Evolutionary conservation across 2,888 invertebrate genomes (phyloP).

Genomic region (Mythimna vitellina): DNA sequence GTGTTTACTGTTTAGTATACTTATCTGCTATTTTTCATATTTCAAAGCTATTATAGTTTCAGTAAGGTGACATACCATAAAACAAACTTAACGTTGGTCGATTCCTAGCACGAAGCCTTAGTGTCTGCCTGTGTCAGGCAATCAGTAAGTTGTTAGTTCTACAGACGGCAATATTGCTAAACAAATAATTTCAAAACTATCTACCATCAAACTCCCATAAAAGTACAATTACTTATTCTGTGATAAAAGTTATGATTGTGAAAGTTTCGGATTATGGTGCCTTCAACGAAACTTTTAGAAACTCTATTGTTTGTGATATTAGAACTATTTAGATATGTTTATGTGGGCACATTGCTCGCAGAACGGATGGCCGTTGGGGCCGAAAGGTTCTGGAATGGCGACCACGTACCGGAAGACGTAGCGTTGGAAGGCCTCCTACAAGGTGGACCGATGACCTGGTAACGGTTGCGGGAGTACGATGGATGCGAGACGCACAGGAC

Average conservation of each 20-base stretch:
- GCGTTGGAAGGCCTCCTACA: too few relatives aligned
- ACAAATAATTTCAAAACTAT: not conserved
- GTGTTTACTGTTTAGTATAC: too few relatives aligned
- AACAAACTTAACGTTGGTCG: not conserved
- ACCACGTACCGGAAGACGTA: too few relatives aligned
- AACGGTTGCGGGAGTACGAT: too few relatives aligned
- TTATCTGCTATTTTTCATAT: not conserved
- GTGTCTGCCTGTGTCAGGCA: conserved; percentile 44
- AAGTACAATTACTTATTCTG: too few relatives aligned
- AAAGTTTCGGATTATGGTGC: not conserved
- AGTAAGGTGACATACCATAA: not conserved
- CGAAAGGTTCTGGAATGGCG: too few relatives aligned
- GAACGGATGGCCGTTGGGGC: too few relatives aligned
- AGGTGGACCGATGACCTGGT: too few relatives aligned
- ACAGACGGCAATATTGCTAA: not conserved
- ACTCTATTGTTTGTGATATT: not conserved
- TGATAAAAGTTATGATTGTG: not conserved
- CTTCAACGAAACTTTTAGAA: not conserved
- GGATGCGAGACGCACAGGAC: too few relatives aligned
- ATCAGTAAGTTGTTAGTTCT: not conserved
- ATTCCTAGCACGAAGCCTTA: conserved; percentile 15
- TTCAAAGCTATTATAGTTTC: not conserved
- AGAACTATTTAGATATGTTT: not conserved
- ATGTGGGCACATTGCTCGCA: too few relatives aligned
- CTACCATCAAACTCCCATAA: not conserved